A percentile compares a stretch with the other conserved stretches of the same genome.
Conservation (phyloP, 2,888 invertebrate species). For the Caenorhabditis panamensis region DNA sequence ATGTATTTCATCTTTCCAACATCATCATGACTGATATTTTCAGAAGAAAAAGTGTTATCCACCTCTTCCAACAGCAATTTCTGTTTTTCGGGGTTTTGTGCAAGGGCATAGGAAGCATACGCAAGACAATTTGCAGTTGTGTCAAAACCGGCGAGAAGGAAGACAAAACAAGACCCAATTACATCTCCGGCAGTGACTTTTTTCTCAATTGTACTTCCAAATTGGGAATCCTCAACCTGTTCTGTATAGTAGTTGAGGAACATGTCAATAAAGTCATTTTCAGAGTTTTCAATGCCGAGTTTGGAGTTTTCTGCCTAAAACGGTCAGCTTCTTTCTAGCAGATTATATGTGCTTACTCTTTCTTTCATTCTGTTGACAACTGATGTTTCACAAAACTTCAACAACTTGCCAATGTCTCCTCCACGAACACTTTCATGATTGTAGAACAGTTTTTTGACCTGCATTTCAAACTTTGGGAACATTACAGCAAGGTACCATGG, state of each 20-base stretch:
- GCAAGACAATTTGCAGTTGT: slow-evolving; percentile 83
- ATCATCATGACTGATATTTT: slow-evolving; percentile 69
- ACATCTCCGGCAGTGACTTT: slow-evolving; percentile 73
- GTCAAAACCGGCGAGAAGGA: slow-evolving; percentile 81
- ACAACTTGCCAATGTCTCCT: slow-evolving; percentile 43
- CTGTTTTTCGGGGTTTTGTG: slow-evolving; percentile 73
- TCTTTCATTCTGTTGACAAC: slow-evolving; percentile 14
- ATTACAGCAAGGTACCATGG: slow-evolving; percentile 50
- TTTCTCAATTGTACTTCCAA: slow-evolving; percentile 51
- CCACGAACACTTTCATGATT: slow-evolving; percentile 50
- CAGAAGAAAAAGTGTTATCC: slow-evolving; percentile 47
- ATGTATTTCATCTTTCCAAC: slow-evolving; percentile 70
- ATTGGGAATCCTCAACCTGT: slow-evolving; percentile 30
- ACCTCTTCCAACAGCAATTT: slow-evolving; percentile 69
- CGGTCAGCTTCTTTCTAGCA: not conserved
- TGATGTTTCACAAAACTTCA: slow-evolving; percentile 15
- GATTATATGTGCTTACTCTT: slow-evolving; percentile 21
- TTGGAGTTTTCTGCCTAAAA: slow-evolving; percentile 44
- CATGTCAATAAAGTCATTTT: slow-evolving; percentile 78
- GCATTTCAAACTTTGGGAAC: slow-evolving; percentile 34
- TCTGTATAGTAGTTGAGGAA: slow-evolving; percentile 73
- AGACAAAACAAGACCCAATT: slow-evolving; percentile 70
- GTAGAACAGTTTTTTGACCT: slow-evolving; percentile 40
- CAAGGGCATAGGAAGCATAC: slow-evolving; percentile 82
- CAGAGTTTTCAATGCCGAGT: slow-evolving; percentile 52